Evolutionary conservation across 1,140 invertebrate genomes (phyloP).

Genomic region (Tribolium castaneum): DNA sequence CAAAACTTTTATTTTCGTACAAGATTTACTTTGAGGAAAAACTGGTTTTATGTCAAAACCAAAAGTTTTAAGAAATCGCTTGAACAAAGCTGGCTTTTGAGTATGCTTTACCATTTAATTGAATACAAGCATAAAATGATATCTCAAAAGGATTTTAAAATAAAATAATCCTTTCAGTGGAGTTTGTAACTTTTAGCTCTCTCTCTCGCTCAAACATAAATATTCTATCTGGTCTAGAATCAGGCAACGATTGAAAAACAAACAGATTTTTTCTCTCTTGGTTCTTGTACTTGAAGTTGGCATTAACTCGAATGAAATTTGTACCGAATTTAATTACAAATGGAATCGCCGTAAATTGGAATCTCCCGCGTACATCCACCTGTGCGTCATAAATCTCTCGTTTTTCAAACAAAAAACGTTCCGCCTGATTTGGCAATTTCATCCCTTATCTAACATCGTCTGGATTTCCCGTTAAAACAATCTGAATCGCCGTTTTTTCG

Average conservation of each 20-base stretch:
- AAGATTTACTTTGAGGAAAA: no score
- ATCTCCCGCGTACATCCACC: background rate
- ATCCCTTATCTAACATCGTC: background rate
- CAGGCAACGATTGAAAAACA: background rate
- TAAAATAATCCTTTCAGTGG: constrained; percentile 23
- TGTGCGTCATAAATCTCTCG: constrained; percentile 7
- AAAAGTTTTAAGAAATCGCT: constrained; percentile 23
- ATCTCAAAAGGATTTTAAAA: constrained; percentile 33
- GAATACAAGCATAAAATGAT: constrained; percentile 21
- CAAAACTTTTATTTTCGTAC: background rate
- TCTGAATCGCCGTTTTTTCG: constrained; percentile 4
- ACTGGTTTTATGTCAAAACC: background rate
- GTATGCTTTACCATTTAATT: constrained; percentile 25
- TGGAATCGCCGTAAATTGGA: constrained; percentile 1
- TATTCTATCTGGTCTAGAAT: background rate
- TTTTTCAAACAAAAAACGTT: constrained; percentile 12
- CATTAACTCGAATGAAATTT: background rate
- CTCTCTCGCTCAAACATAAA: background rate
- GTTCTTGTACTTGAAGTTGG: no score
- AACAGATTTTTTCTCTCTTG: background rate
- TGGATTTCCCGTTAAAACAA: constrained; percentile 1
- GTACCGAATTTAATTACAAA: constrained; percentile 17
- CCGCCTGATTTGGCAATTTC: constrained; percentile 6
- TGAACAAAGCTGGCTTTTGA: background rate
- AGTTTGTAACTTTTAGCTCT: constrained; percentile 10